phyloP scores from a whole-genome alignment of 2,113 vertebrate genomes.

The Coptodon bakossiorum region DNA sequence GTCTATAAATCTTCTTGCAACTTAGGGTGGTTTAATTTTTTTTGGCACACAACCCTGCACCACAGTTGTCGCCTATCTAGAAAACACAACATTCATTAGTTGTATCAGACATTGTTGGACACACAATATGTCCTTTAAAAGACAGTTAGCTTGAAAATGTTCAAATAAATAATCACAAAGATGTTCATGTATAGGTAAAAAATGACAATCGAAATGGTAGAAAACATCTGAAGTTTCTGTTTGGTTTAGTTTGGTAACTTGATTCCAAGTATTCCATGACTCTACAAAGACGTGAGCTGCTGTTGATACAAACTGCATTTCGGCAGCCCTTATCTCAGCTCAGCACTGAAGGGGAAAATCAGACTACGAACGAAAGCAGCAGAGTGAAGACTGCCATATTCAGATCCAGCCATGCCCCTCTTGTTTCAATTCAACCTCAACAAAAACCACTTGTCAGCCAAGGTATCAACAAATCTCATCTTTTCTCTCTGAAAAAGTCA shows the following conservation, averaged over 20 bases:
- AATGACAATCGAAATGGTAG: background rate
- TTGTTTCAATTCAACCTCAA: background rate
- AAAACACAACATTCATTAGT: background rate
- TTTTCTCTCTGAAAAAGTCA: background rate
- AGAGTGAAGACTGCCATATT: background rate
- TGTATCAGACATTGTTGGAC: background rate
- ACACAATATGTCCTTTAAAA: background rate
- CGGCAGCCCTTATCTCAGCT: background rate
- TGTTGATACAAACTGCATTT: background rate
- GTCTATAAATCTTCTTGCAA: background rate
- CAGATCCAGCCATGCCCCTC: background rate
- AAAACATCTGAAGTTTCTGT: background rate
- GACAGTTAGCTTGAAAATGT: background rate
- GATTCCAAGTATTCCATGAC: background rate
- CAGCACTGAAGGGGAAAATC: background rate
- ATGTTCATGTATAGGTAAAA: background rate
- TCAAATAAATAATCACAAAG: background rate
- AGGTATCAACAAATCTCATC: background rate
- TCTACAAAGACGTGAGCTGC: background rate
- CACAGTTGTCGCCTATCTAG: background rate
- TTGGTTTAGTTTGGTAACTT: background rate
- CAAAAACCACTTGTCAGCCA: background rate
- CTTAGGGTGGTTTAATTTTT: background rate
- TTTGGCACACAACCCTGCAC: background rate
- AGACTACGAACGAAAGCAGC: background rate